Conservation (phyloP, 2,113 vertebrate genomes). For the Phalacrocorax carbo region DNA sequence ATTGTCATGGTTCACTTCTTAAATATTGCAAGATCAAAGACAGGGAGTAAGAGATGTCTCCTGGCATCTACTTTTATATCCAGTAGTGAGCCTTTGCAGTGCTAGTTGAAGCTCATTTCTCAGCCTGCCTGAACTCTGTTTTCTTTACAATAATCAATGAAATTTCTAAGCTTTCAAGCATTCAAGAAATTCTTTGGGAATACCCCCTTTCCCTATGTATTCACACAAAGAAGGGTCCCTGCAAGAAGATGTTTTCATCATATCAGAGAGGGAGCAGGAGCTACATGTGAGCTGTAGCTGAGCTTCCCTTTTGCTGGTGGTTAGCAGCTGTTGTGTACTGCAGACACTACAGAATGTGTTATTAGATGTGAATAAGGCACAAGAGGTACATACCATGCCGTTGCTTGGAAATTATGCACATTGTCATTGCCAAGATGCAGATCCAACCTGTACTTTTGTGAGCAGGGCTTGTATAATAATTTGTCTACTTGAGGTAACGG, state of each 20-base stretch:
- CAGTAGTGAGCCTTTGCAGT: background rate
- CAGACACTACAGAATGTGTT: background rate
- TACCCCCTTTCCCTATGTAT: accelerated
- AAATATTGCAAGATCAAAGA: background rate
- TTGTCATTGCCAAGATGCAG: background rate
- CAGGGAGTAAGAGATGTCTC: background rate
- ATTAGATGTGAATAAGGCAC: background rate
- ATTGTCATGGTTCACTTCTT: background rate
- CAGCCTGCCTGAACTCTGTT: background rate
- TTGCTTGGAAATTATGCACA: background rate
- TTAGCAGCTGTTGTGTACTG: background rate
- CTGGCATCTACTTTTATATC: background rate
- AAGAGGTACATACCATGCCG: accelerated
- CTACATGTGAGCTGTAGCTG: background rate
- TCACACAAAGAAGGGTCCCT: background rate
- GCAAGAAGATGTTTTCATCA: background rate
- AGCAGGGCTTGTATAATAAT: background rate
- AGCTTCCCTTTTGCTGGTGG: background rate
- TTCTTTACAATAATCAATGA: background rate
- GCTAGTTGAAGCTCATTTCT: background rate
- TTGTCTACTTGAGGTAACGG: background rate
- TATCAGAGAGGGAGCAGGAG: background rate
- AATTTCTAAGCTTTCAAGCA: background rate
- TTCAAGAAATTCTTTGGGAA: background rate
- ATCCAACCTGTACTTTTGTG: background rate